These are phyloP conservation scores for Protodeltote pygarga DNA, from an alignment of 2,888 invertebrate species.

Conservation along the genomic window DNA sequence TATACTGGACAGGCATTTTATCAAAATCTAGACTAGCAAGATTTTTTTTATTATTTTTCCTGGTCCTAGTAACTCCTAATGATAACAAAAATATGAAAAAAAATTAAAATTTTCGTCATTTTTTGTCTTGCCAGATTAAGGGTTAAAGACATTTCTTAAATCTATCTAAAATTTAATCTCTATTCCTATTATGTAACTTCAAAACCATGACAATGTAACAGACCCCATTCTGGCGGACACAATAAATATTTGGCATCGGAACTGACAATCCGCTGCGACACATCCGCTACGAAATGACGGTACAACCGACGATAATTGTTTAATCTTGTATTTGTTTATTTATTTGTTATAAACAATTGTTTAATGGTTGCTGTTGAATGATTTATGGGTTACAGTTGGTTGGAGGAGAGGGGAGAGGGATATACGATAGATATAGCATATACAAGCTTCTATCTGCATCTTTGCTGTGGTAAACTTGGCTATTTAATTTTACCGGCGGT, in stretches of 20 bases:
- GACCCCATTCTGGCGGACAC: constrained; percentile 15
- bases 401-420: neutral
- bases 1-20: no score
- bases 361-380: neutral
- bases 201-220: constrained; percentile 28
- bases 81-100: no score
- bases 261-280: constrained; percentile 50
- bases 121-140: no score
- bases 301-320: constrained; percentile 48
- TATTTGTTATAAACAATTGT: constrained; percentile 11
- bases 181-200: constrained; percentile 20
- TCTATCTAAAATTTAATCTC: constrained; percentile 1
- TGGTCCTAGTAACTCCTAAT: no score
- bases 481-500: no score
- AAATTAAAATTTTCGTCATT: no score
- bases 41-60: no score
- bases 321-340: constrained; percentile 52
- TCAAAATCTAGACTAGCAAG: no score
- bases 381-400: neutral
- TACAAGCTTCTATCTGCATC: no score
- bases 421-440: no score
- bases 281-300: constrained; percentile 43
- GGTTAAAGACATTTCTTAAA: no score
- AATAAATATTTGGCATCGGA: constrained; percentile 49
- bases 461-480: no score